Evolutionary conservation across 1,140 invertebrate species (phyloP).

Genomic region (Panagrolaimus sp.): DNA sequence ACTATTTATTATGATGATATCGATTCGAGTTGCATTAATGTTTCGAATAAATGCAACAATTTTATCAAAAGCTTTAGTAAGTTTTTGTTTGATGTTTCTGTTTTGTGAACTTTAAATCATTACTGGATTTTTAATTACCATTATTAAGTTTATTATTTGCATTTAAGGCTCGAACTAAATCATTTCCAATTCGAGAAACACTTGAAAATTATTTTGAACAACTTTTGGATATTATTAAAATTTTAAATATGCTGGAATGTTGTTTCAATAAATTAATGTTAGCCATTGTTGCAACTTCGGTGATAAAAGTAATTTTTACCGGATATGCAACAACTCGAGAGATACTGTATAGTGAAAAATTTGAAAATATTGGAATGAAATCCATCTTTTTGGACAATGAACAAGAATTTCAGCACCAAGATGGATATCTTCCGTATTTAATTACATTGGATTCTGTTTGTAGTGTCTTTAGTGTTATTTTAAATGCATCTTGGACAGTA

Average conservation of each 20-base stretch:
- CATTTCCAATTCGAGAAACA: not conserved
- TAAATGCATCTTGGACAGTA: not conserved
- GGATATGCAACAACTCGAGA: not conserved
- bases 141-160: too few species aligned
- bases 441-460: not conserved
- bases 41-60: not conserved
- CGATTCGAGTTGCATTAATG: constrained; percentile 8
- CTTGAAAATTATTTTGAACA: not conserved
- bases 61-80: not conserved
- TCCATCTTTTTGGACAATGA: not conserved
- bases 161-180: not conserved
- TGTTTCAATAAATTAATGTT: constrained; percentile 10
- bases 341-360: not conserved
- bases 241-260: constrained; percentile 8
- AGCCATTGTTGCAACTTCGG: not conserved
- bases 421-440: not conserved
- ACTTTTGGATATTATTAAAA: not conserved
- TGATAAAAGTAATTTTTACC: not conserved
- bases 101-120: too few species aligned
- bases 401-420: not conserved
- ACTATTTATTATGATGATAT: constrained; percentile 11
- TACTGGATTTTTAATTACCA: too few species aligned
- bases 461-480: not conserved
- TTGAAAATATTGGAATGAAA: not conserved
- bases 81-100: too few species aligned